phyloP scores from a whole-genome alignment of 2,113 vertebrate genomes.

The Serinus canaria region DNA sequence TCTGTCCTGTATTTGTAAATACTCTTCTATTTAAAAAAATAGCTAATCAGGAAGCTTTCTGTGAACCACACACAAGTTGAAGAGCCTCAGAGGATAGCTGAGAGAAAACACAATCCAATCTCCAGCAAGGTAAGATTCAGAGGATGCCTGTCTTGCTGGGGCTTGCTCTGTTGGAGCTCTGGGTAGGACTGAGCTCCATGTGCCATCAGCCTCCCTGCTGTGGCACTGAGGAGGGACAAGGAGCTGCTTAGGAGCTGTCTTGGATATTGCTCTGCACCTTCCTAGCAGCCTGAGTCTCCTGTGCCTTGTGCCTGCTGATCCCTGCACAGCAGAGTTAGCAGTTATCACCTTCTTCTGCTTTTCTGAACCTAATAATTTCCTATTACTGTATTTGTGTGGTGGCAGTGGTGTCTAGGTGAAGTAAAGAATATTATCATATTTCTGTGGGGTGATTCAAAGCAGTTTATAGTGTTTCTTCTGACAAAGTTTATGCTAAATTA shows the following conservation, averaged over 20 bases:
- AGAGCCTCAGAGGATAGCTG: background rate
- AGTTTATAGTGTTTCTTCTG: background rate
- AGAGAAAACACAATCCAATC: background rate
- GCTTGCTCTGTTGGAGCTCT: background rate
- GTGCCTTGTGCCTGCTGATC: background rate
- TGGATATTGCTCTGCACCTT: background rate
- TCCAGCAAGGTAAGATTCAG: accelerated
- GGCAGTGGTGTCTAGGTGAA: background rate
- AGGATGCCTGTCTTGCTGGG: background rate
- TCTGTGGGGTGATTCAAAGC: background rate
- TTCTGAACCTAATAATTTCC: background rate
- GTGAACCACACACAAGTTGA: background rate
- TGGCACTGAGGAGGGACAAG: background rate
- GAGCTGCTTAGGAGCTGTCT: background rate
- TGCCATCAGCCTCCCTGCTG: background rate
- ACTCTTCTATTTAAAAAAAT: background rate
- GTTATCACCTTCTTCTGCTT: background rate
- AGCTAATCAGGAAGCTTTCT: background rate
- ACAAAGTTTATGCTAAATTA: background rate
- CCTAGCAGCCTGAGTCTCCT: background rate
- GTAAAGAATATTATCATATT: background rate
- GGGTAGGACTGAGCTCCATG: background rate
- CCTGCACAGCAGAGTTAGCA: background rate
- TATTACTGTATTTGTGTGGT: background rate
- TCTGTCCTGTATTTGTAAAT: background rate